Evolutionary conservation across 2,113 vertebrate species (phyloP).

Genomic region (Barbus barbus): DNA sequence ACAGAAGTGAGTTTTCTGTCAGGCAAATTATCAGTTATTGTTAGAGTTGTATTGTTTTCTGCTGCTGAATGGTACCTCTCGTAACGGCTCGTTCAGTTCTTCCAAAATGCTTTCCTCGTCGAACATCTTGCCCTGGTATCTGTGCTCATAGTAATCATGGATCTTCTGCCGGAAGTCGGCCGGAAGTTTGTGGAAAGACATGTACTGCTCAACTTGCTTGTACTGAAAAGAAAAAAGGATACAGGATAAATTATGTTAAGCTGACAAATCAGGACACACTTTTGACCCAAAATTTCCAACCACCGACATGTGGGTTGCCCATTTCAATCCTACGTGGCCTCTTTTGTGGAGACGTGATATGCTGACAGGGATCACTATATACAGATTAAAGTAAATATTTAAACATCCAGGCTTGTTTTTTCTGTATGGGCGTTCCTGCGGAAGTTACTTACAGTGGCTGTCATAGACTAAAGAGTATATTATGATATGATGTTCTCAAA

Average conservation of each 20-base stretch:
- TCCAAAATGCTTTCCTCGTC: constrained; percentile 97
- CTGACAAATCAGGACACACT: neutral
- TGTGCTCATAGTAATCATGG: constrained; percentile 96
- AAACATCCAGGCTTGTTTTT: constrained; percentile 46
- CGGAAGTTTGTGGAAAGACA: constrained; percentile 98
- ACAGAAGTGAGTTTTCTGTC: neutral
- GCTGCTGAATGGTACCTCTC: constrained; percentile 77
- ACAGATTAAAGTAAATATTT: constrained; percentile 50
- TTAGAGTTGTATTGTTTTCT: neutral
- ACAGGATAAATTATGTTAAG: neutral
- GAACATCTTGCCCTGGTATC: constrained; percentile 99
- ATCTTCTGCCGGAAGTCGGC: constrained; percentile 96
- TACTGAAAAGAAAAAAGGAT: constrained; percentile 74
- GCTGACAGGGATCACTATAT: constrained; percentile 36
- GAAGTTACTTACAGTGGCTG: constrained; percentile 53
- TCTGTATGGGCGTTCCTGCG: constrained; percentile 39
- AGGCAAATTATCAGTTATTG: neutral
- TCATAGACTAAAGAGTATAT: constrained; percentile 19
- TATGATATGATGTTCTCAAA: constrained; percentile 41
- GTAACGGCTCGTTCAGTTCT: constrained; percentile 91
- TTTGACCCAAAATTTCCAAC: neutral
- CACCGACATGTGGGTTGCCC: neutral
- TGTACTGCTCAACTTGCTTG: constrained; percentile 99
- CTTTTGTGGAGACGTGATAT: constrained; percentile 4
- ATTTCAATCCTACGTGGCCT: constrained; percentile 19